A percentile compares a stretch with the other conserved stretches of the same genome.
Conservation (phyloP, 2,888 invertebrate species). For the Andricus quercusramuli region DNA sequence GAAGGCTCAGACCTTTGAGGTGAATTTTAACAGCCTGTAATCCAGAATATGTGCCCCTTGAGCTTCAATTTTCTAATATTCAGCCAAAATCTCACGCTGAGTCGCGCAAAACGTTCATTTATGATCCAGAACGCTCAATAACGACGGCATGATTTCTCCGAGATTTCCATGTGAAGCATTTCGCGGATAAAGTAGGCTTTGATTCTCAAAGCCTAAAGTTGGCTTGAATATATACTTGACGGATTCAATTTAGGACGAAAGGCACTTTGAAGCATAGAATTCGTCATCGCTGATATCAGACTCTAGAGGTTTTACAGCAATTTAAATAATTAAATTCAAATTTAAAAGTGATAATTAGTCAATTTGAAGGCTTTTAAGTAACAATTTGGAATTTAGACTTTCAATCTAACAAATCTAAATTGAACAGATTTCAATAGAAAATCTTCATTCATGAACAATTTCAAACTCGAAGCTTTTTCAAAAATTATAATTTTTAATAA, state of each 20-base stretch:
- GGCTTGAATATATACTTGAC: not conserved
- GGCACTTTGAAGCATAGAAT: too few relatives aligned
- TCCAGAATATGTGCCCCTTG: not conserved
- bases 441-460: too few relatives aligned
- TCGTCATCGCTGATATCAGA: too few relatives aligned
- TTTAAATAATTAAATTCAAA: too few relatives aligned
- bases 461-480: too few relatives aligned
- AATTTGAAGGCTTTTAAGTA: too few relatives aligned
- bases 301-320: too few relatives aligned
- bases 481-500: too few relatives aligned
- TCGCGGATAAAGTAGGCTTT: not conserved
- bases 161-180: not conserved
- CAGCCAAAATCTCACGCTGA: not conserved
- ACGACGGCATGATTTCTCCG: not conserved
- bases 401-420: too few relatives aligned
- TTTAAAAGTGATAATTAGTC: too few relatives aligned
- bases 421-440: too few relatives aligned
- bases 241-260: not conserved
- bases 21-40: not conserved
- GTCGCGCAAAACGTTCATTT: not conserved
- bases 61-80: constrained; percentile 11
- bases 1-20: not conserved
- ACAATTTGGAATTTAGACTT: too few relatives aligned
- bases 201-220: not conserved
- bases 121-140: not conserved